These are phyloP conservation scores for Chrysomela aeneicollis DNA, from an alignment of 2,888 invertebrate species.

Conservation along the genomic window DNA sequence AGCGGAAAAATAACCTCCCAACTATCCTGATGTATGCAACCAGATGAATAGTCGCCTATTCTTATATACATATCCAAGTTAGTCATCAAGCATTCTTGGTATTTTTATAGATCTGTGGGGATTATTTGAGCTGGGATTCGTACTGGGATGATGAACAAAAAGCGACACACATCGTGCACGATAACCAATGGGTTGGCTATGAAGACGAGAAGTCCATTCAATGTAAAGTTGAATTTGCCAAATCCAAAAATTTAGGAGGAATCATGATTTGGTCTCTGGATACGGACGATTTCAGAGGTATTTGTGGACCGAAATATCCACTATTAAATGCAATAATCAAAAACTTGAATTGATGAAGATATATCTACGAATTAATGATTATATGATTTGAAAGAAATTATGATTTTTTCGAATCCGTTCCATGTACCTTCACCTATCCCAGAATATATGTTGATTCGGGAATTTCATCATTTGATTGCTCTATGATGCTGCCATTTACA, in stretches of 20 bases:
- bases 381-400: neutral
- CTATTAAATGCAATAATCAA: slow-evolving; percentile 37
- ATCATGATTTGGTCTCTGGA: slow-evolving; percentile 82
- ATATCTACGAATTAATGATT: too few species aligned
- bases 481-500: too few species aligned
- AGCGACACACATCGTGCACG: slow-evolving; percentile 68
- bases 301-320: slow-evolving; percentile 60
- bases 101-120: slow-evolving; percentile 51
- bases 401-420: neutral
- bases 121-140: slow-evolving; percentile 44
- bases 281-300: slow-evolving; percentile 75
- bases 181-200: slow-evolving; percentile 72
- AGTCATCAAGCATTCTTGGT: neutral
- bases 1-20: too few species aligned
- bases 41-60: too few species aligned
- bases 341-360: neutral
- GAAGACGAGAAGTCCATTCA: slow-evolving; percentile 67
- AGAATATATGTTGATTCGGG: too few species aligned
- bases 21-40: too few species aligned
- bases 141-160: slow-evolving; percentile 57
- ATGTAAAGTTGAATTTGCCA: slow-evolving; percentile 59
- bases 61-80: too few species aligned
- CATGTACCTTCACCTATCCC: too few species aligned
- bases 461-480: too few species aligned
- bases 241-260: slow-evolving; percentile 62